Percentiles rank a stretch among this genome's conserved stretches.
These are phyloP conservation scores for Rhegmatorhina hoffmannsi DNA, from an alignment of 2,113 vertebrate species.

Conservation along the genomic window DNA sequence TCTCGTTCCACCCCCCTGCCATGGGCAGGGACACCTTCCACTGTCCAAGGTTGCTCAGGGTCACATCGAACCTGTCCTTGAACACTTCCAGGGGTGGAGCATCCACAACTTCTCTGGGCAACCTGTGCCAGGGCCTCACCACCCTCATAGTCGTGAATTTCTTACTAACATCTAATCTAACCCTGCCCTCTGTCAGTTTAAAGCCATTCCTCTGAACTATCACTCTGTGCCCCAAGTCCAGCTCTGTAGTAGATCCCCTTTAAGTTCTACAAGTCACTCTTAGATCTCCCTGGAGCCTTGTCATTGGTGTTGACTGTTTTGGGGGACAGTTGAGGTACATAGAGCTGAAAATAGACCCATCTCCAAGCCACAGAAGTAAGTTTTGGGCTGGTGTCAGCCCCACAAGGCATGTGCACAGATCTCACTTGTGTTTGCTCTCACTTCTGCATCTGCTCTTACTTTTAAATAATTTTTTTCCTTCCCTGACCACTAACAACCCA, in stretches of 20 bases:
- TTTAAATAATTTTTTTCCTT: background rate
- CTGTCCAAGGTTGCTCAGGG: rapidly evolving
- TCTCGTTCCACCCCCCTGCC: background rate
- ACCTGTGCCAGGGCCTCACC: background rate
- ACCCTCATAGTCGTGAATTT: background rate
- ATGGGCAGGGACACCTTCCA: background rate
- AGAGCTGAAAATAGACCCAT: background rate
- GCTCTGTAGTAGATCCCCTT: background rate
- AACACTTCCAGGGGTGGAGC: background rate
- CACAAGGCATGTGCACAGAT: rapidly evolving
- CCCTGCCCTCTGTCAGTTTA: background rate
- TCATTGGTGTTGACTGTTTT: rapidly evolving
- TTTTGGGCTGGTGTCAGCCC: background rate
- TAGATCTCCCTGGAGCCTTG: background rate
- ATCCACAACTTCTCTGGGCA: background rate
- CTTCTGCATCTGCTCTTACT: background rate
- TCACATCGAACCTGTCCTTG: background rate
- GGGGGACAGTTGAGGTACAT: rapidly evolving
- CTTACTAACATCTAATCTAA: rapidly evolving
- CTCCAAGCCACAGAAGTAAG: background rate
- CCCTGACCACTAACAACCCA: background rate
- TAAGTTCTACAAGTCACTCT: background rate
- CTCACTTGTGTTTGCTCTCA: background rate
- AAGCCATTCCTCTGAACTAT: background rate
- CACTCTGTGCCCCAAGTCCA: background rate